A percentile compares a stretch with the other conserved stretches of the same genome.
phyloP scores from a whole-genome alignment of 2,888 invertebrate genomes.

The Cancer borealis region DNA sequence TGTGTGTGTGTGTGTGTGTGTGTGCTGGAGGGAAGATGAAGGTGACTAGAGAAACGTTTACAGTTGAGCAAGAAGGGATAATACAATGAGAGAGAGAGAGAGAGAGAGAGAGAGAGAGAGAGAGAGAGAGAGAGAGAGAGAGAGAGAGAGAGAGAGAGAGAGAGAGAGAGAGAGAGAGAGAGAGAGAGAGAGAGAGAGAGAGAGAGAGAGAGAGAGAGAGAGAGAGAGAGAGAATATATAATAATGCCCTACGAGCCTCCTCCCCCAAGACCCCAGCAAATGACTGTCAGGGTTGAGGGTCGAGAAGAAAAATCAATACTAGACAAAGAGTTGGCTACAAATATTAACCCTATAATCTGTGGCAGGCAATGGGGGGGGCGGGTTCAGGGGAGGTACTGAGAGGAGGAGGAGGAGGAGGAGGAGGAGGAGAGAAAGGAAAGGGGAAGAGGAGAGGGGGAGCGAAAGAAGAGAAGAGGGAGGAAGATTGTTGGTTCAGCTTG shows the following conservation, averaged over 20 bases:
- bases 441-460: background rate
- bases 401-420: background rate
- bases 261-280: conserved; percentile 53
- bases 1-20: background rate
- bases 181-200: conserved; percentile 42
- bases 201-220: conserved; percentile 45
- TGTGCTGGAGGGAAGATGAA: background rate
- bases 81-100: background rate
- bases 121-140: conserved; percentile 15
- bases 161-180: conserved; percentile 1
- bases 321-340: conserved; percentile 74
- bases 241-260: background rate
- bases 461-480: background rate
- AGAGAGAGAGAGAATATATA: background rate
- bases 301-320: conserved; percentile 69
- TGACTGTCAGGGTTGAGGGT: conserved; percentile 63
- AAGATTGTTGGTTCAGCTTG: background rate
- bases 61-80: background rate
- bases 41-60: background rate
- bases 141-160: conserved; percentile 29
- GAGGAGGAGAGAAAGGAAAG: background rate
- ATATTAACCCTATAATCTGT: conserved; percentile 75
- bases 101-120: conserved; percentile 10
- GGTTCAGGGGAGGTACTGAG: background rate
- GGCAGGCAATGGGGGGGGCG: conserved; percentile 48